Evolutionary conservation across 2,797 vertebrate genomes (phyloP), one percentile per base, ranked within the genome.

Genomic region (Halcyon chelicuti): DNA sequence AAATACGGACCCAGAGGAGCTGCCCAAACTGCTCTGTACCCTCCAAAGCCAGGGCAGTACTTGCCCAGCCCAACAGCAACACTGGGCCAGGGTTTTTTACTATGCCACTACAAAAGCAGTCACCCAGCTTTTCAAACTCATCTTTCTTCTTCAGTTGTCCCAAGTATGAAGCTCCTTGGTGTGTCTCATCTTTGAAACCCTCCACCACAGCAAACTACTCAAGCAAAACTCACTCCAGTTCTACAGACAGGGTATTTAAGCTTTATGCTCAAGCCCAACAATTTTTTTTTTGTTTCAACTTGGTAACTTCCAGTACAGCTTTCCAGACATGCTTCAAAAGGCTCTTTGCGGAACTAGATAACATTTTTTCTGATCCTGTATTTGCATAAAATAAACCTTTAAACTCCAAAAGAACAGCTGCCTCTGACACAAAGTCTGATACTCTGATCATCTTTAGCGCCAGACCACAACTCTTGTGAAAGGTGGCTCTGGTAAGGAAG

Each of bases 31-130:
- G 29, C 1, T 37, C 40, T 1, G 66, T 22, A 31, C n/a, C 44
- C 73, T 44, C 54, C 25, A 40, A n/a, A 1, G 11, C 26, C 63
- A 28, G 65, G 40, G 1, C 2, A 9, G 40, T 0, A 5, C 22
- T 23, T 5, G 9, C n/a, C n/a, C 82, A 55, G 40, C n/a, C n/a
- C 28, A 12, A 1, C 8, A 5, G 71, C 0, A 3, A n/a, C 2
- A 21, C 39, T 39, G 31, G 7, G 12, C 19, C 37, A 39, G 37
- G 37, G 9, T 3, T n/a, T 71, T 23, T 25, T 2, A 33, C 40
- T 5, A 0, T 5, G 21, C 46, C 5, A 1, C 33, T 16, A 2
- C 0, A 6, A 49, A 14, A 22, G 44, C 14, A 0, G 42, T 17
- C 60, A 29, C 44, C 19, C 62, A 21, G 26, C 18, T 42, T 19